Evolutionary conservation across 2,797 vertebrate genomes (phyloP).

Genomic region (Falco rusticolus): DNA sequence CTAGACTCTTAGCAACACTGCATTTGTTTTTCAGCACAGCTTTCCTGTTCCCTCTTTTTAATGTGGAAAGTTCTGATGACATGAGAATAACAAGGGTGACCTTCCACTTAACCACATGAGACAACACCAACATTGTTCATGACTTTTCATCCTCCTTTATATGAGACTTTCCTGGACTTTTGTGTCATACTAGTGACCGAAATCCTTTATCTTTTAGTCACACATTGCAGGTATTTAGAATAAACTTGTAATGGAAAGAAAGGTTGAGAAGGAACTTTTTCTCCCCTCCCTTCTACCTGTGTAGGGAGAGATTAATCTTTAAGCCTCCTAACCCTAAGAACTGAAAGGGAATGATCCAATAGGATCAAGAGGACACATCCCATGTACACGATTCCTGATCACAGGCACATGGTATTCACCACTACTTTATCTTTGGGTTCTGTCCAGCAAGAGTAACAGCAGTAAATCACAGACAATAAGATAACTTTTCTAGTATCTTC

Average conservation of each 20-base stretch:
- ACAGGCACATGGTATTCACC: not conserved
- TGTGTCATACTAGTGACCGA: not conserved
- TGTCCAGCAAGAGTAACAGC: not conserved
- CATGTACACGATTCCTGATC: not conserved
- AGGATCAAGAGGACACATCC: not conserved
- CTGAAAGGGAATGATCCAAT: not conserved
- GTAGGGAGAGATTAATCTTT: not conserved
- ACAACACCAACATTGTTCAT: not conserved
- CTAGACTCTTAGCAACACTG: not conserved
- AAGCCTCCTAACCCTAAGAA: not conserved
- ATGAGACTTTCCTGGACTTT: not conserved
- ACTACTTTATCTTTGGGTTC: not conserved
- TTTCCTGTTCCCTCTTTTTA: not conserved
- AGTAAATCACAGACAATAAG: not conserved
- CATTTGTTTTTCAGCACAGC: not conserved
- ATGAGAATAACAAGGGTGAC: not conserved
- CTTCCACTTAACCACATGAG: not conserved
- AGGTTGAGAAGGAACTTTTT: not conserved
- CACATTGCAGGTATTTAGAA: not conserved
- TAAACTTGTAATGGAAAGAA: not conserved
- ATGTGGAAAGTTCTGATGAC: not conserved
- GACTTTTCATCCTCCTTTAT: not conserved
- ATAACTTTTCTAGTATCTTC: not conserved
- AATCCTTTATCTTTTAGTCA: not conserved
- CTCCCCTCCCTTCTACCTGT: not conserved